Percentiles rank a stretch among this genome's conserved stretches.
phyloP scores from a whole-genome alignment of 1,140 invertebrate genomes.

The Camponotus pennsylvanicus region DNA sequence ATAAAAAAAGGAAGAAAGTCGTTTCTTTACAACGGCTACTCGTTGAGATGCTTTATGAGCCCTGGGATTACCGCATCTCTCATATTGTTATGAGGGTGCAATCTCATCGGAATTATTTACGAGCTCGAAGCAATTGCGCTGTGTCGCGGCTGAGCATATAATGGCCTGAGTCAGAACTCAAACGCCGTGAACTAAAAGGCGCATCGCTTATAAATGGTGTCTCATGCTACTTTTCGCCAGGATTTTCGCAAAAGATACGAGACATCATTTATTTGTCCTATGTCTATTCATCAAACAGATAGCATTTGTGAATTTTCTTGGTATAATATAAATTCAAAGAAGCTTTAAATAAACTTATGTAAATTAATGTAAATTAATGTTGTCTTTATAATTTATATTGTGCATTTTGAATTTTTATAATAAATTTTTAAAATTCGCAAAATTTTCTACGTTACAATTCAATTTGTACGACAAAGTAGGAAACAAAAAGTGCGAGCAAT shows the following conservation, averaged over 20 bases:
- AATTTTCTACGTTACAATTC: slow-evolving; percentile 17
- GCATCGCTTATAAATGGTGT: slow-evolving; percentile 13
- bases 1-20: background rate
- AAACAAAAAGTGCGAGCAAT: slow-evolving; percentile 18
- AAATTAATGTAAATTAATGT: background rate
- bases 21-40: background rate
- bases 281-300: background rate
- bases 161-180: background rate
- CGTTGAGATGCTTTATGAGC: background rate
- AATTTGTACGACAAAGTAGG: slow-evolving; percentile 37
- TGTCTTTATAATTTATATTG: background rate
- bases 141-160: slow-evolving; percentile 23
- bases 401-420: background rate
- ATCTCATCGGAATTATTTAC: slow-evolving; percentile 53
- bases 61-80: slow-evolving; percentile 26
- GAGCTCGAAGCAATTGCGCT: slow-evolving; percentile 33
- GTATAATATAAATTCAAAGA: background rate
- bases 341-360: no score
- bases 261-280: background rate
- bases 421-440: background rate
- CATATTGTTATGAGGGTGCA: slow-evolving; percentile 50
- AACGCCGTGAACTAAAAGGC: slow-evolving; percentile 17
- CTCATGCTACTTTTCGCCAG: background rate
- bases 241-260: slow-evolving; percentile 4
- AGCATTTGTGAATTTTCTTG: background rate